Evolutionary conservation across 2,113 vertebrate species (phyloP).

Genomic region (Amphiprion ocellaris): DNA sequence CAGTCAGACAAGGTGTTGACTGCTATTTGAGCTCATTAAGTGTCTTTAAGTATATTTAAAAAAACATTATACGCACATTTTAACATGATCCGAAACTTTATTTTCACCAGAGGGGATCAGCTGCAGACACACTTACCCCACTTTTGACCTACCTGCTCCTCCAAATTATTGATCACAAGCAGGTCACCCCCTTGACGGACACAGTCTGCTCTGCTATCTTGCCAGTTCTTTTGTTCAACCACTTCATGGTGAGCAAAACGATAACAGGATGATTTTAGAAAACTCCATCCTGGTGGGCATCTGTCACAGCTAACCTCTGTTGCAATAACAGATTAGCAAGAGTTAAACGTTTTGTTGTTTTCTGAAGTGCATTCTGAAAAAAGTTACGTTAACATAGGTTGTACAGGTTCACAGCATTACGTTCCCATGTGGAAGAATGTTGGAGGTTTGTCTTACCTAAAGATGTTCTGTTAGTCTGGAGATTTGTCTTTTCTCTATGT

Average conservation of each 20-base stretch:
- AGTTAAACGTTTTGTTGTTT: background rate
- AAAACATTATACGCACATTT: no score
- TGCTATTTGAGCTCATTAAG: no score
- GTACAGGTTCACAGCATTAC: background rate
- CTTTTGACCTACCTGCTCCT: slow-evolving; percentile 69
- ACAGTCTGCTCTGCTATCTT: slow-evolving; percentile 70
- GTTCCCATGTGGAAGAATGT: background rate
- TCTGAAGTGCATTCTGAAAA: background rate
- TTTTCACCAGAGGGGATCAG: no score
- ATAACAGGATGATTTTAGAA: slow-evolving; percentile 69
- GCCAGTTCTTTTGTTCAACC: slow-evolving; percentile 64
- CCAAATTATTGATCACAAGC: slow-evolving; percentile 61
- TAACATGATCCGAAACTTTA: no score
- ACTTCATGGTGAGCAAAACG: slow-evolving; percentile 52
- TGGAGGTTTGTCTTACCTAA: slow-evolving; percentile 57
- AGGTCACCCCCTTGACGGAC: slow-evolving; percentile 61
- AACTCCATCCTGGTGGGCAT: slow-evolving; percentile 65
- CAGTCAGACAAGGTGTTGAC: no score
- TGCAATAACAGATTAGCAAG: slow-evolving; percentile 32
- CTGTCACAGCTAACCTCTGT: slow-evolving; percentile 70
- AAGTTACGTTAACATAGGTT: no score
- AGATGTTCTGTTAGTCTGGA: slow-evolving; percentile 18
- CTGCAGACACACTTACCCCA: no score
- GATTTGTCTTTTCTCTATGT: slow-evolving; percentile 30
- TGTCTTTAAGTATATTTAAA: no score